These are phyloP conservation scores for Pseudococcus jackbeardsleyi DNA, from an alignment of 2,888 invertebrate species.

Conservation along the genomic window DNA sequence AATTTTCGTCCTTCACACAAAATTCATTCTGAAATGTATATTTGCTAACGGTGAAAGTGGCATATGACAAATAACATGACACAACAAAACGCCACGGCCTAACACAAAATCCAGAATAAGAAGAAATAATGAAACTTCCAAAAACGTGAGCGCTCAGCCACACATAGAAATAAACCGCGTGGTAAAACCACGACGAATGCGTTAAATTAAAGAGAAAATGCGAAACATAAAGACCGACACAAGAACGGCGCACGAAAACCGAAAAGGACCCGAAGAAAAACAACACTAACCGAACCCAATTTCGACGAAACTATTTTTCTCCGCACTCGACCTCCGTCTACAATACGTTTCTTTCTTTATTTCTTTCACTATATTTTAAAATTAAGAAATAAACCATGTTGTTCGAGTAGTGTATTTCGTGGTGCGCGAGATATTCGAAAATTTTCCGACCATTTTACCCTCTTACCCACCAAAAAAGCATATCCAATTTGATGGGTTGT, in stretches of 20 bases:
- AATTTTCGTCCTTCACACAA: constrained; percentile 37
- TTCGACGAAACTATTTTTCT: constrained; percentile 18
- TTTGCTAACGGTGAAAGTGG: constrained; percentile 42
- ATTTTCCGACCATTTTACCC: neutral
- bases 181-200: constrained; percentile 48
- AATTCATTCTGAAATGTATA: constrained; percentile 48
- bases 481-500: neutral
- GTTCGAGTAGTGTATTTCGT: neutral
- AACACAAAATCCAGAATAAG: constrained; percentile 12
- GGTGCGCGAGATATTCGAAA: neutral
- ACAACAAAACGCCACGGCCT: constrained; percentile 29
- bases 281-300: neutral
- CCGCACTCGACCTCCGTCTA: neutral
- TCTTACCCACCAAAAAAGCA: neutral
- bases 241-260: constrained; percentile 28
- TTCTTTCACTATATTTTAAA: neutral
- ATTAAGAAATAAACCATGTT: neutral
- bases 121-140: constrained; percentile 49
- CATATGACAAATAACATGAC: constrained; percentile 47
- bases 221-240: constrained; percentile 37
- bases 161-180: constrained; percentile 41
- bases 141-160: constrained; percentile 22
- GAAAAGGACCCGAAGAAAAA: neutral
- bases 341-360: neutral
- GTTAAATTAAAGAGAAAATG: constrained; percentile 50